Evolutionary conservation across 2,888 invertebrate genomes (phyloP).

Genomic region (Pollenia amentaria): DNA sequence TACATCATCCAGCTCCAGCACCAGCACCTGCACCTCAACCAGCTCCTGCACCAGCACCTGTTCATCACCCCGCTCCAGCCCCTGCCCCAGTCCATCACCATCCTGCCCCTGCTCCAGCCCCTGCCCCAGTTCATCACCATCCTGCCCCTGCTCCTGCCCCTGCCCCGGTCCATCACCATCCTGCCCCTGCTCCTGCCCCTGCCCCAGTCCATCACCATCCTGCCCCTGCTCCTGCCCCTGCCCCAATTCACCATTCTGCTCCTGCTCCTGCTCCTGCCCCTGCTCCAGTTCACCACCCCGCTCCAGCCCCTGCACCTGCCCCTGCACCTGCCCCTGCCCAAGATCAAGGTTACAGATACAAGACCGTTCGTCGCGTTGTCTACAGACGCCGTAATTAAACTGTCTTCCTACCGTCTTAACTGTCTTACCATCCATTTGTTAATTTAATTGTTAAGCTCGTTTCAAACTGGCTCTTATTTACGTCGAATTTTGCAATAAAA

Average conservation of each 20-base stretch:
- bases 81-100: no score
- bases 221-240: conserved; percentile 3
- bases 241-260: neutral
- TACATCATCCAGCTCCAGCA: neutral
- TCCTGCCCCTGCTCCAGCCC: no score
- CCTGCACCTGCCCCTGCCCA: neutral
- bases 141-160: no score
- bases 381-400: conserved; percentile 65
- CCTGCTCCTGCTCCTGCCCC: conserved; percentile 10
- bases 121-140: no score
- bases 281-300: neutral
- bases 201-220: neutral
- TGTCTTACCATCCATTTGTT: neutral
- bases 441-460: neutral
- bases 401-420: conserved; percentile 9
- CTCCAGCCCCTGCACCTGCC: conserved; percentile 23
- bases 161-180: no score
- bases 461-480: neutral
- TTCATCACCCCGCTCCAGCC: no score
- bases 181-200: no score
- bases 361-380: conserved; percentile 70
- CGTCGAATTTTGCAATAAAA: neutral
- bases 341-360: conserved; percentile 74
- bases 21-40: no score
- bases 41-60: no score